Conservation (phyloP, 2,888 invertebrate genomes). For the Caenorhabditis angaria region DNA sequence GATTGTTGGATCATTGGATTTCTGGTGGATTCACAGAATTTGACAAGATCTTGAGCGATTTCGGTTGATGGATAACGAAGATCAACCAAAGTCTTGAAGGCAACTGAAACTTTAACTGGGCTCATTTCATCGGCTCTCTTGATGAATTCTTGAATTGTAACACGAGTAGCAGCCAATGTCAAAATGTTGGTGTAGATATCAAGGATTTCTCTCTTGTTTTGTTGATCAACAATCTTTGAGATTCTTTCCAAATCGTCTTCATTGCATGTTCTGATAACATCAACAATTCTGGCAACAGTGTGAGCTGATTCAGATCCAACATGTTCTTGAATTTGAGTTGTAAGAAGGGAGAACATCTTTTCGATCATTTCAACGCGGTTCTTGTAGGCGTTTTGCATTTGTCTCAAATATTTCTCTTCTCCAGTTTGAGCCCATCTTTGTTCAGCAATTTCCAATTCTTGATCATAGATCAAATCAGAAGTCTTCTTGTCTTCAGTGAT, state of each 20-base stretch:
- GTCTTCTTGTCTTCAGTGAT: conserved; percentile 34
- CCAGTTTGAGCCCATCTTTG: conserved; percentile 57
- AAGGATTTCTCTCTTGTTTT: conserved; percentile 45
- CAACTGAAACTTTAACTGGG: conserved; percentile 50
- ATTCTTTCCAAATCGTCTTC: conserved; percentile 53
- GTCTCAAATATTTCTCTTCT: conserved; percentile 52
- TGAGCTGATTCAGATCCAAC: conserved; percentile 45
- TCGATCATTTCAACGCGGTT: conserved; percentile 52
- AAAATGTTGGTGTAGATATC: conserved; percentile 60
- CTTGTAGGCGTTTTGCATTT: conserved; percentile 34
- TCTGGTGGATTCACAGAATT: conserved; percentile 46
- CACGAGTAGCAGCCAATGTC: conserved; percentile 60
- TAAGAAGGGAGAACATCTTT: conserved; percentile 45
- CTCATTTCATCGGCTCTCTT: conserved; percentile 52
- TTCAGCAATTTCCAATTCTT: conserved; percentile 52
- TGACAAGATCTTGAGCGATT: conserved; percentile 44
- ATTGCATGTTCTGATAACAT: conserved; percentile 54
- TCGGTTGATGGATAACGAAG: conserved; percentile 49
- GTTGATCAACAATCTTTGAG: conserved; percentile 36
- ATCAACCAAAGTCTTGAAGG: conserved; percentile 57
- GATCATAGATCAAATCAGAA: conserved; percentile 52
- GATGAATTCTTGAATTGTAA: conserved; percentile 52
- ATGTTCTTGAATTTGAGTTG: conserved; percentile 45
- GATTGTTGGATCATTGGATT: conserved; percentile 54
- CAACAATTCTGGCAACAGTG: conserved; percentile 61